Base-by-base conservation (phyloP, 30 jellyfish, hydroid and myxozoan genomes). In the Aurelia sp. region DNA sequence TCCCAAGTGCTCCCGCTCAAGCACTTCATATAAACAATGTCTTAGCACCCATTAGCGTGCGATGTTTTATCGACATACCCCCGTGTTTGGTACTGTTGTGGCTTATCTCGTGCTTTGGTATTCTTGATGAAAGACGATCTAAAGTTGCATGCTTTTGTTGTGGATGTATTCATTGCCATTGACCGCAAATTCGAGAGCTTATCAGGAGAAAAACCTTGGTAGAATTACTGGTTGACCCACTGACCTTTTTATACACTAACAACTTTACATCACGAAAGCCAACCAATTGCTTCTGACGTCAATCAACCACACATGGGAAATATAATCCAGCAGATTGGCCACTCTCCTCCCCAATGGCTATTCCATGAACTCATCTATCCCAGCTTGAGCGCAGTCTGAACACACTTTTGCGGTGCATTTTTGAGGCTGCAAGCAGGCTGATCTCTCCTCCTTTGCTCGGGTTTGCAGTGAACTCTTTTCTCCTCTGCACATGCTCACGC, bases 111-210 rank as follows among this genome's bases (percentile, higher is more conserved):
- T 55, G 87, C 65, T 59, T 76, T 76, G 87, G 87, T 76, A 63
- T 76, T 20, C 76, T 76, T 60, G 87, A 76, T 67, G 87, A 76
- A 53, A 59, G 77, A n/a, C n/a, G 87, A 59, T 76, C 76, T 57
- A 50, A 64, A 61, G 27, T 76, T 75, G 74, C 67, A n/a, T 76
- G 76, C 87, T 76, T 76, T 76, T 76, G 87, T 76, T 76, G 31
- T 24, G 61, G 21, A 40, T 55, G 66, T 60, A 76, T 76, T 76
- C 87, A 76, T 38, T 57, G 63, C 40, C 57, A 75, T 31, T 61
- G 69, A 76, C 87, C 87, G 66, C 87, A 76, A 76, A 60, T 74
- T 75, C 87, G 63, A 76, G 87, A 76, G 87, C 77, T 76, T 76
- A 67, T 67, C 66, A 76, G 67, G 63, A 75, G 62, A 31, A 78